Base-by-base conservation (phyloP, 2,888 invertebrate genomes). In the Palloptera scutellata region DNA sequence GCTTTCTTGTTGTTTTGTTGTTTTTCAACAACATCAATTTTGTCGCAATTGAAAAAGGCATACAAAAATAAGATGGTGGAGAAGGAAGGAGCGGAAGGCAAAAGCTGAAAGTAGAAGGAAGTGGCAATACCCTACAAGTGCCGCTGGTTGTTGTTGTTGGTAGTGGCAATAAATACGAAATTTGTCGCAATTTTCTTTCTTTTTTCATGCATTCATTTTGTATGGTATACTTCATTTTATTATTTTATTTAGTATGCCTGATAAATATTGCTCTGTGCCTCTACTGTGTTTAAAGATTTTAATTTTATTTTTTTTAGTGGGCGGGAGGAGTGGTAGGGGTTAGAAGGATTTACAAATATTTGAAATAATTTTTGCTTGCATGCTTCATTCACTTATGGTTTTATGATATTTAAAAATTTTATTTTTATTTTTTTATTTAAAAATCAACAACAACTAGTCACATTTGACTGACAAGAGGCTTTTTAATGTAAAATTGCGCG, bases 111-210 rank as follows among this genome's bases (percentile, higher is more conserved):
- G 48, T 15, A 10, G 12, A 48, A 11, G 15, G 12, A 10, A 57
- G 57, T 40, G 45, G 60, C 60, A 60, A 6, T 30, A 43, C 60
- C 60, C 60, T 43, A 43, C 60, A 60, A 60, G 60, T 43, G 60
- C 15, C 17, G 48, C 12, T 40, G 57, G n/a, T 13, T 30, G 30
- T 13, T 45, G 45, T 45, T 15, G 57, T 55, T 19, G 8, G 59
- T 42, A n/a, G 41, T 57, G 60, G 51, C 66, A 51, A 60, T 53
- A 66, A 58, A 59, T 13, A 30, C 52, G 42, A 58, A 65, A 66
- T 60, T 30, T 45, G 60, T 61, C 60, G 60, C 60, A 66, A n/a
- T n/a, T n/a, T 61, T 66, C 60, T 45, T 54, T 54, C 20, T 60
- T 51, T 57, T 42, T 12, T 17, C 20, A 15, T 55, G 41, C 41